A percentile compares a stretch with the other conserved stretches of the same genome.
phyloP scores from a whole-genome alignment of 2,113 vertebrate genomes.

The Meles meles region DNA sequence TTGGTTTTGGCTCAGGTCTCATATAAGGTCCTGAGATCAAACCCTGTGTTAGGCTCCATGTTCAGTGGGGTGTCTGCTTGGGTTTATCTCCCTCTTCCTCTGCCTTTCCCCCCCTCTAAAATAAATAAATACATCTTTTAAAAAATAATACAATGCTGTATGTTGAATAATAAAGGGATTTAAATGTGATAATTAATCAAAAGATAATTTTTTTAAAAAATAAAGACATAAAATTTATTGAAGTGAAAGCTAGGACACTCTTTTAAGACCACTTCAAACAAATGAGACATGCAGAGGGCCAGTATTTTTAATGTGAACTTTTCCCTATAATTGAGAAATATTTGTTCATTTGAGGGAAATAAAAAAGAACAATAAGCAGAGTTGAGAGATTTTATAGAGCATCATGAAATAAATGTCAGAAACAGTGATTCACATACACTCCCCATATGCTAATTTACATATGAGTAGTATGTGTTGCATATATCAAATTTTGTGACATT shows the following conservation, averaged over 20 bases:
- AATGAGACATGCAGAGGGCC: background rate
- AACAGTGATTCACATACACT: conserved; percentile 51
- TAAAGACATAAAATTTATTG: background rate
- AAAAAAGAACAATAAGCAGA: conserved; percentile 61
- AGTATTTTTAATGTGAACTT: background rate
- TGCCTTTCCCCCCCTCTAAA: background rate
- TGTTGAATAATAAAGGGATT: background rate
- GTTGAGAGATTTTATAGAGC: conserved; percentile 51
- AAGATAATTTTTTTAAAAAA: background rate
- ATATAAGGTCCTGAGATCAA: background rate
- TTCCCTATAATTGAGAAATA: conserved; percentile 43
- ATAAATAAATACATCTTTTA: background rate
- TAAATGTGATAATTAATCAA: background rate
- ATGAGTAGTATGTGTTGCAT: background rate
- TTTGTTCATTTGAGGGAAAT: conserved; percentile 63
- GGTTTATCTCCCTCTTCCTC: background rate
- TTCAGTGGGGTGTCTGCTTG: background rate
- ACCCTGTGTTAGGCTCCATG: background rate
- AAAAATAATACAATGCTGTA: background rate
- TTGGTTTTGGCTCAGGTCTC: background rate
- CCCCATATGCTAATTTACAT: conserved; percentile 49
- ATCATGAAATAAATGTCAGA: conserved; percentile 60
- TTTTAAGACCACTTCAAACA: conserved; percentile 13
- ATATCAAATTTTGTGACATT: conserved; percentile 61
- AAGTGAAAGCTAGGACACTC: background rate